These are phyloP conservation scores for Amphiprion ocellaris DNA, from an alignment of 2,113 vertebrate species.

Conservation along the genomic window DNA sequence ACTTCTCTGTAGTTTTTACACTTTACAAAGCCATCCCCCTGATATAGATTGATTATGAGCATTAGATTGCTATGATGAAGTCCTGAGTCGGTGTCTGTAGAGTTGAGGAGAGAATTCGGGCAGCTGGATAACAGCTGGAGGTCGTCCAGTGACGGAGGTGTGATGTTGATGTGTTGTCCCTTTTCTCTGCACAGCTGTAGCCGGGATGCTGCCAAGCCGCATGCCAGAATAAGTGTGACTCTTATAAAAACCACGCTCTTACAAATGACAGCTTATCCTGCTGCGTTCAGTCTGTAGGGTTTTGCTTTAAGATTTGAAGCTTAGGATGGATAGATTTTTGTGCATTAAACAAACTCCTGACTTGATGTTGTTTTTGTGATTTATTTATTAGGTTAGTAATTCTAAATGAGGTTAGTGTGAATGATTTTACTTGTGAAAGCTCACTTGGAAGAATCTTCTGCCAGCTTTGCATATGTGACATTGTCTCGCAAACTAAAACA, in stretches of 20 bases:
- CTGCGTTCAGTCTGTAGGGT: not conserved
- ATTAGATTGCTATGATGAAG: not conserved
- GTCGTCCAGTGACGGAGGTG: slow-evolving; percentile 42
- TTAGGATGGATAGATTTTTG: too few species aligned
- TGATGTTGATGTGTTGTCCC: slow-evolving; percentile 38
- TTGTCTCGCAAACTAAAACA: slow-evolving; percentile 5
- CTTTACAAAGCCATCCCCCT: too few species aligned
- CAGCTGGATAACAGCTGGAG: slow-evolving; percentile 63
- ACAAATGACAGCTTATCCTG: not conserved
- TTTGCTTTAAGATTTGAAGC: not conserved
- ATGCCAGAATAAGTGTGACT: slow-evolving; percentile 29
- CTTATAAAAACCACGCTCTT: not conserved
- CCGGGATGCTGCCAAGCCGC: slow-evolving; percentile 25
- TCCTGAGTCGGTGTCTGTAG: not conserved
- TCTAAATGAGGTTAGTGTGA: not conserved
- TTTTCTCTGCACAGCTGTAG: slow-evolving; percentile 45
- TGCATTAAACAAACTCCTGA: too few species aligned
- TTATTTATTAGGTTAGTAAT: too few species aligned
- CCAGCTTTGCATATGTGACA: not conserved
- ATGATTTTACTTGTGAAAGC: not conserved
- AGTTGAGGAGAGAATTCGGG: slow-evolving; percentile 3
- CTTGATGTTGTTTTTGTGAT: too few species aligned
- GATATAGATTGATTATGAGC: too few species aligned
- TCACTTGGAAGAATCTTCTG: not conserved
- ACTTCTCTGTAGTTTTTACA: too few species aligned